Base-by-base conservation (phyloP, 1,140 invertebrate species). In the Limonius californicus region DNA sequence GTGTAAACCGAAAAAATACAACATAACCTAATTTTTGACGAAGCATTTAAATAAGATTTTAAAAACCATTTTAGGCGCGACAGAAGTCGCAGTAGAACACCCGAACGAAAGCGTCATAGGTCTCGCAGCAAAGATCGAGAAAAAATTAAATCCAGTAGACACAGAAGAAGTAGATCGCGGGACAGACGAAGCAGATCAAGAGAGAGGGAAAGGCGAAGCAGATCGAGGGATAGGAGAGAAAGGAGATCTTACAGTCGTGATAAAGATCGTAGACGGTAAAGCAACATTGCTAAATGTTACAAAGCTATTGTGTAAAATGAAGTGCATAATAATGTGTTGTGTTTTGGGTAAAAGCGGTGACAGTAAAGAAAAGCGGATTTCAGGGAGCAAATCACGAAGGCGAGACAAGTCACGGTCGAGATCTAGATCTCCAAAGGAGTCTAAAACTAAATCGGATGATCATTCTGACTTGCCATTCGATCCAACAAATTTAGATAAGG, bases 401-500 rank as follows among this genome's bases (percentile, higher is more conserved):
- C n/a, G 69, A 1, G 65, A 70, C 18, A 67, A 61, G 30, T 65
- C 65, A 20, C 77, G 78, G 64, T 81, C 65, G 21, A 77, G 78
- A 64, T 81, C 81, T 0, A 70, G 74, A 43, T 77, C 77, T 30
- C 69, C 71, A 21, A 79, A 79, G 67, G 80, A 82, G 63, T 80
- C 81, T 64, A 74, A 77, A 61, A 79, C 80, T 58, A 87, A 88
- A 72, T 79, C 14, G 2, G 55, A 83, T 63, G 83, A 87, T 62
- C 78, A 82, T 66, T 76, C 79, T 20, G 69, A 67, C 4, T 62
- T 75, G 27, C 57, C 69, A 1, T 91, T 89, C 77, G 86, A 90
- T 73, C 85, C 86, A 35, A 85, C 87, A 32, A 86, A 87, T 76
- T 80, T 87, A 65, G 88, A 91, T 70, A 91, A 90, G 81, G 87